phyloP scores from a whole-genome alignment of 2,797 vertebrate genomes.

The Karalla daura region DNA sequence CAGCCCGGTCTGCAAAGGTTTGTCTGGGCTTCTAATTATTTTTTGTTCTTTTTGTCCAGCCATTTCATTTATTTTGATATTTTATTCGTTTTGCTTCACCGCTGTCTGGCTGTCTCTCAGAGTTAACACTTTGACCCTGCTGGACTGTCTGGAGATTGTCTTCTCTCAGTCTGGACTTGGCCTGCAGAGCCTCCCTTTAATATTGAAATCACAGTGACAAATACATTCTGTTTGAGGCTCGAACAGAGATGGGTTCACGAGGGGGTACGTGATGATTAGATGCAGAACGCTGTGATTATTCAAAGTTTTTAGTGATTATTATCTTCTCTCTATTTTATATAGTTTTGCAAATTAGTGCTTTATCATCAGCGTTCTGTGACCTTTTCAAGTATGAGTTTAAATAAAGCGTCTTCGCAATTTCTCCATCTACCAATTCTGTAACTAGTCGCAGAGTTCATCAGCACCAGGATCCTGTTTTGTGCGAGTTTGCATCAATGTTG shows the following conservation, averaged over 20 bases:
- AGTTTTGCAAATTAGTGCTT: no score
- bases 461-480: background rate
- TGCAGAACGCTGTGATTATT: constrained; percentile 9
- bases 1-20: constrained; percentile 23
- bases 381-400: background rate
- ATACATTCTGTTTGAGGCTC: constrained; percentile 7
- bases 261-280: constrained; percentile 3
- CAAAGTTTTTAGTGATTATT: constrained; percentile 9
- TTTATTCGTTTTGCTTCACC: background rate
- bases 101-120: constrained; percentile 47
- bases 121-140: constrained; percentile 45
- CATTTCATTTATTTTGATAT: no score
- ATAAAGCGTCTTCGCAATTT: background rate
- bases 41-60: background rate
- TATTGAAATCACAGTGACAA: constrained; percentile 43
- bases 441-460: background rate
- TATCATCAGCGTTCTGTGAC: background rate
- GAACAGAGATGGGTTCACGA: background rate
- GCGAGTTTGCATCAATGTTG: background rate
- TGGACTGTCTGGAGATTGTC: constrained; percentile 47
- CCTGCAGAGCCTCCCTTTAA: constrained; percentile 42
- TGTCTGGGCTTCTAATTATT: constrained; percentile 18
- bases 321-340: no score
- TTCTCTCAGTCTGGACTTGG: constrained; percentile 26
- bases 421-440: background rate